Evolutionary conservation across 2,797 vertebrate genomes (phyloP), one percentile per base, ranked within the genome.

Genomic region (Myoxocephalus aenaeus): DNA sequence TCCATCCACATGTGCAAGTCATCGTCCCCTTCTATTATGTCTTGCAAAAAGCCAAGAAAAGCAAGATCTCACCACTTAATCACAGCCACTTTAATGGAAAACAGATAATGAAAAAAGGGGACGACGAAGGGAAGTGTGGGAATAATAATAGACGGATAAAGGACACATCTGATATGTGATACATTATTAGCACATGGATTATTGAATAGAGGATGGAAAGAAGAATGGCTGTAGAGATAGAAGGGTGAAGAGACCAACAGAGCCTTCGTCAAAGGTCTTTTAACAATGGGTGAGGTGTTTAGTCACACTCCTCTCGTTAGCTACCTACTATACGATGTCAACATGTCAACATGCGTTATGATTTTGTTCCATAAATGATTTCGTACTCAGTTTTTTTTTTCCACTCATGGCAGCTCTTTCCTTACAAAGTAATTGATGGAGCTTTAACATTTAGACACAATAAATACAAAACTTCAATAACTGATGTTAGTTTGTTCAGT

Each of bases 1-100:
- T 88, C 75, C 46, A 59, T 85, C 59, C 75, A 85, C 90, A 92
- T 91, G 84, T 92, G 91, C 82, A 84, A 84, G 73, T 82, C 87
- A 91, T 92, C 73, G 51, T 53, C 44, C 32, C 57, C 70, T 77
- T 83, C 75, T 68, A 85, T 81, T 77, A 82, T 81, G 12, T 61
- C 83, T 73, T 74, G 34, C 64, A 81, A 77, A 80, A 92, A 89
- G 80, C 77, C 77, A 86, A 77, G 86, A 73, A 79, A 79, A 83
- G 73, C 69, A 72, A 34, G 74, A 87, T 85, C 72, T 82, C 70
- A 53, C 73, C 78, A 81, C 73, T 90, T 90, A 84, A 90, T 88
- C 83, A 72, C 69, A 68, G 78, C 78, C 78, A 57, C 67, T 86
- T 78, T 88, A 83, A 92, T 86, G 61, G 69, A 65, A 64, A 46